Evolutionary conservation across 2,888 invertebrate genomes (phyloP), one percentile per base, ranked within the genome.

Genomic region (Pachliopta kotzebuea): DNA sequence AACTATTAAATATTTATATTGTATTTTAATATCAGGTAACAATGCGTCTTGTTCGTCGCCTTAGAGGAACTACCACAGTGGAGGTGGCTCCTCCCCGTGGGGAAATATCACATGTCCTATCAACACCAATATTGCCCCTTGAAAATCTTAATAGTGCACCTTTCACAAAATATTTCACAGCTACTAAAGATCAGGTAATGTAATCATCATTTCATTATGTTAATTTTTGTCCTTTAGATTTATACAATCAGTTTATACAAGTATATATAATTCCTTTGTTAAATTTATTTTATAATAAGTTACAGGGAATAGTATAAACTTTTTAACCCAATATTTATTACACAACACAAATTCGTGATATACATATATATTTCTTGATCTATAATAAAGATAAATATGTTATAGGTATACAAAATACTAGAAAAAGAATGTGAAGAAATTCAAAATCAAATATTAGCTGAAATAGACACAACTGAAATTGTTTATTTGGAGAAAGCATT

Each of bases 401-500:
- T 79, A 80, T 72, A 95, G 94, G 92, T 96, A 53, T 86, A 93
- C 76, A 86, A 93, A 59, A 96, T 98, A 65, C 93, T 98, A 68
- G 93, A 94, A 67, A 92, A 94, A 60, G 98, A 98, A 85, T 93
- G 93, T 62, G 78, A 75, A 4, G 96, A 96, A 79, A 90, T 98
- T 60, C 76, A 93, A 70, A 79, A 81, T 4, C 94, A 95, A 77
- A 87, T 95, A 61, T 74, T 94, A 72, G 94, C 94, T 60, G 95
- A 95, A 79, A 94, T 94, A 71, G 93, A 95, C 70, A 95, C 94
- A 74, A 96, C 97, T 1, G 98, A 98, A 88, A 93, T 95, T 75
- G 94, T 96, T 73, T 98, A 96, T 78, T 94, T 98, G 70, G 95
- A 98, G 79, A 94, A 97, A 85, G 98, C 98, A 18, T 84, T 98